Base-by-base conservation (phyloP, 2,888 invertebrate species). In the Patella caerulea region DNA sequence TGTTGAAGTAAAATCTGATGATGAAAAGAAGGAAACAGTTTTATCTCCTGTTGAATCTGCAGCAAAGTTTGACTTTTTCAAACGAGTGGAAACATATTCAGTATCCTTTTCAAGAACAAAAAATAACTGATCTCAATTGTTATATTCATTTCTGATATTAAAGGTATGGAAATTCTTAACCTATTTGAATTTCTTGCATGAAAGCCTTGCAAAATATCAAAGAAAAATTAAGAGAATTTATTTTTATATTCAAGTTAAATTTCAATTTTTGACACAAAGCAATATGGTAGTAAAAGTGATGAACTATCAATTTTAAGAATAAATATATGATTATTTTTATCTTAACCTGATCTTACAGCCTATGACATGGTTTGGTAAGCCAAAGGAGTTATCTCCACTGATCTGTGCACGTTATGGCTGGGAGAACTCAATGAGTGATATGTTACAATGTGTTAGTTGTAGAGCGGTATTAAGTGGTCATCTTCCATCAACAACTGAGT, bases 341-440 rank as follows among this genome's bases (percentile, higher is more conserved):
- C 65, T 65, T 65, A 54, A 72, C 53, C 9, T 52, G 0, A 52
- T 24, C 15, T 55, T 12, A 29, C 65, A 87, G 76, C 81, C 88
- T 29, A 74, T 88, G 52, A 87, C 85, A 2, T 90, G 90, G 90
- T 89, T 89, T 87, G 89, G 88, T 24, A 90, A 90, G 76, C 90
- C 90, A 65, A 11, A 74, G 53, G 85, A 86, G 45, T 78, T 90
- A 55, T 88, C 87, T 45, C 90, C 91, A 7, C 77, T 90, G 73
- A 83, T 85, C 7, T 91, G 90, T 86, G 88, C 90, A 1, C 86
- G 88, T n/a, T 90, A 87, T 83, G 90, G 91, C 7, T 91, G 91
- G 91, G 82, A 86, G 79, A 90, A 90, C 75, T 83, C 81, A 7
- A 88, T 88, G 9, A 76, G 79, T 34, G 89, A 91, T 79, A 85